Conservation (phyloP, 2,113 vertebrate species). For the Chaetura pelagica region DNA sequence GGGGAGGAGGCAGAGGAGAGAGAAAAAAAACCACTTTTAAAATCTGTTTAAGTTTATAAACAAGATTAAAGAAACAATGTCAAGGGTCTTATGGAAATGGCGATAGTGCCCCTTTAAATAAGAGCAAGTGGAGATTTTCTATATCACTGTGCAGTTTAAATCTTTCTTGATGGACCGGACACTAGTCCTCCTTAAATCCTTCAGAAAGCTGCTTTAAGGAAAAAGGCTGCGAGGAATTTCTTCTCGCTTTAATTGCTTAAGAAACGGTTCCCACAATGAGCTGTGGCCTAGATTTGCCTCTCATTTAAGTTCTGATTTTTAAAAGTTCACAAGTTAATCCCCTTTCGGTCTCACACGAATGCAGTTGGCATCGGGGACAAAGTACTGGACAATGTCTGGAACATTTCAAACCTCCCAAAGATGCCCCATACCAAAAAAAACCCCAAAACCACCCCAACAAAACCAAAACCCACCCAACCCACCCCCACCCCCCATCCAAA, state of each 20-base stretch:
- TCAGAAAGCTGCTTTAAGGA: constrained; percentile 90
- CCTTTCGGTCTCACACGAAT: constrained; percentile 84
- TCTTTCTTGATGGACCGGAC: constrained; percentile 86
- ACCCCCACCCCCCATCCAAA: not conserved
- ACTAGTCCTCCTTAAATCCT: constrained; percentile 86
- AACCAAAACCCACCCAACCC: too few species aligned
- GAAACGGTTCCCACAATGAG: constrained; percentile 93
- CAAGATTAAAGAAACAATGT: constrained; percentile 81
- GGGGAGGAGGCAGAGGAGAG: not conserved
- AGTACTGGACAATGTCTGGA: constrained; percentile 75
- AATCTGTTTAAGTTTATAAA: constrained; percentile 82
- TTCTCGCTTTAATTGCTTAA: constrained; percentile 96
- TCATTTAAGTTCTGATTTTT: constrained; percentile 94
- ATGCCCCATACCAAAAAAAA: constrained; percentile 23
- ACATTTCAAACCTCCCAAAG: constrained; percentile 65
- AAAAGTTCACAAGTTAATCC: constrained; percentile 96
- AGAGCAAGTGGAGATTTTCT: constrained; percentile 81
- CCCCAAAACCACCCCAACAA: not conserved
- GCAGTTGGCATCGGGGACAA: constrained; percentile 76
- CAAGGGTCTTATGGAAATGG: constrained; percentile 78
- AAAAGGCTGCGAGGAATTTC: constrained; percentile 91
- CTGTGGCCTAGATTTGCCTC: constrained; percentile 91
- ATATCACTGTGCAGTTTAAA: constrained; percentile 86
- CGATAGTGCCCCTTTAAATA: constrained; percentile 78
- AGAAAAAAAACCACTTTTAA: constrained; percentile 55